phyloP scores from a whole-genome alignment of 2,888 invertebrate genomes.

The Boloria euphrosyne region DNA sequence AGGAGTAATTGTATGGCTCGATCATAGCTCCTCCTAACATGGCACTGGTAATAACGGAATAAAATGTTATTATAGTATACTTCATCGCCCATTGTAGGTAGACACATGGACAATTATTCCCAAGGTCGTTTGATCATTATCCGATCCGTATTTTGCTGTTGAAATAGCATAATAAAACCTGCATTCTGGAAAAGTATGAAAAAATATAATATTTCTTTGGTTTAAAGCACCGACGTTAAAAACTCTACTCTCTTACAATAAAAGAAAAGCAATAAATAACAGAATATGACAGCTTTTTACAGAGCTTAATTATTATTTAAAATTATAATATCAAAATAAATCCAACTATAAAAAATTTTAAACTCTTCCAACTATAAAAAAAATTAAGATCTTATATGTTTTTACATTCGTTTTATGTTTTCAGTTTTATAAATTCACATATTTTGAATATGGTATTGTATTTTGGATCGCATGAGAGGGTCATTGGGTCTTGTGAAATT shows the following conservation, averaged over 20 bases:
- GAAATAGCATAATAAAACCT: background rate
- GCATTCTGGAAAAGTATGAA: background rate
- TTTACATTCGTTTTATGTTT: constrained; percentile 10
- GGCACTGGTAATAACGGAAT: constrained; percentile 31
- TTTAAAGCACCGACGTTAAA: too few relatives aligned
- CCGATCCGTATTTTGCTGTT: constrained; percentile 3
- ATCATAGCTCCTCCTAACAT: constrained; percentile 60
- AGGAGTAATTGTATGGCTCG: constrained; percentile 66
- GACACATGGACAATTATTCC: constrained; percentile 7
- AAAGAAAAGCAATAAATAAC: background rate
- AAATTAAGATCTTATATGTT: constrained; percentile 9
- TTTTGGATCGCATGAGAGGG: background rate
- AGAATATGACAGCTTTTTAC: background rate
- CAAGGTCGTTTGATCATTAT: constrained; percentile 29
- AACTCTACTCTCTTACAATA: background rate
- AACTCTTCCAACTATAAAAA: constrained; percentile 8
- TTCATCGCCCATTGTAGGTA: constrained; percentile 38
- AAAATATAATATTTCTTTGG: too few relatives aligned
- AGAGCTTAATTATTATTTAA: background rate
- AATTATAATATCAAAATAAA: background rate
- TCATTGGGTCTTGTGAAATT: constrained; percentile 13
- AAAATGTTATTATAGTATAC: constrained; percentile 34
- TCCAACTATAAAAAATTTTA: background rate
- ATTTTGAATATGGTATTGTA: constrained; percentile 5
- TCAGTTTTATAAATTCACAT: constrained; percentile 3